Evolutionary conservation across 2,113 vertebrate genomes (phyloP).

Genomic region (Hymenochirus boettgeri): DNA sequence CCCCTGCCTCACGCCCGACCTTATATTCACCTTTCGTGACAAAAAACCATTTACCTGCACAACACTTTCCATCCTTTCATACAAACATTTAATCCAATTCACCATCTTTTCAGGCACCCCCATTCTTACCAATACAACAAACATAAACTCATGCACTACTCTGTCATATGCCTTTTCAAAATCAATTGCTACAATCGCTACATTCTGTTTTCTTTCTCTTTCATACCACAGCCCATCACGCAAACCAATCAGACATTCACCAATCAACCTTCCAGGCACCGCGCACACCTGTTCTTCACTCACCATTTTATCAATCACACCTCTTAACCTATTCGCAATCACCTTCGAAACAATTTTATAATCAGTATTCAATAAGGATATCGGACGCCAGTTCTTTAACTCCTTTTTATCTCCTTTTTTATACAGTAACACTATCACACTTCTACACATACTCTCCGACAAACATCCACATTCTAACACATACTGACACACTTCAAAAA

Average conservation of each 20-base stretch:
- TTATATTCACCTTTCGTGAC: accelerated
- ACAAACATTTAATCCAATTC: too few species aligned
- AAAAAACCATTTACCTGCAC: accelerated
- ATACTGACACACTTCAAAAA: too few species aligned
- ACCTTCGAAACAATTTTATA: background rate
- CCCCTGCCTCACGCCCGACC: too few species aligned
- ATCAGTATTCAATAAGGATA: too few species aligned
- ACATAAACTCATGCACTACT: background rate
- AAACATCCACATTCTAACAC: background rate
- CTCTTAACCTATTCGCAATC: too few species aligned
- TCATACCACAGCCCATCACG: background rate
- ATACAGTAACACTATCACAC: background rate
- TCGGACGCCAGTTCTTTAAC: background rate
- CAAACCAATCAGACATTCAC: background rate
- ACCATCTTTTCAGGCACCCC: background rate
- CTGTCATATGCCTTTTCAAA: too few species aligned
- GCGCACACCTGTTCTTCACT: too few species aligned
- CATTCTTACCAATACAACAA: background rate
- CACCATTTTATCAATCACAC: background rate
- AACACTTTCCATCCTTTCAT: accelerated
- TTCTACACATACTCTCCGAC: background rate
- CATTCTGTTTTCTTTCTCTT: background rate
- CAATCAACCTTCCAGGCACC: background rate
- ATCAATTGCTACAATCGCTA: background rate
- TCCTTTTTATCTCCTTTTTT: background rate